These are phyloP conservation scores for Corythornis leucogaster DNA, from an alignment of 2,797 vertebrate genomes.

Conservation along the genomic window DNA sequence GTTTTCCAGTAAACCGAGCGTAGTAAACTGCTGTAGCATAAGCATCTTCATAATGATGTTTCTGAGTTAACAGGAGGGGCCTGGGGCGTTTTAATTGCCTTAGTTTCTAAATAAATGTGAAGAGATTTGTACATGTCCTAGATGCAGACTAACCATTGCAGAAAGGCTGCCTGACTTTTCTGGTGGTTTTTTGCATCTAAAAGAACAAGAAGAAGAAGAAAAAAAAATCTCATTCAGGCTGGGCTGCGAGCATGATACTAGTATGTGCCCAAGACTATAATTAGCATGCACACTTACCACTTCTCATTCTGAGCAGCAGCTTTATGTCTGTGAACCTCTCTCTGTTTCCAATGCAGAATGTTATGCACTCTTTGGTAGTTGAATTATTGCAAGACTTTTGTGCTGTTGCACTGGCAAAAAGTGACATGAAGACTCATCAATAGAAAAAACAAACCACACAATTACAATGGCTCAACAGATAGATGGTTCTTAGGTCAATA, in stretches of 20 bases:
- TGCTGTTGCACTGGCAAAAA: not conserved
- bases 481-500: not conserved
- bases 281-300: not conserved
- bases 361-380: not conserved
- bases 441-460: not conserved
- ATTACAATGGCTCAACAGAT: not conserved
- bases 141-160: conserved; percentile 1
- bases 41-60: conserved; percentile 46
- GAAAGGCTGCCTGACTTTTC: not conserved
- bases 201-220: not conserved
- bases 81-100: conserved; percentile 56
- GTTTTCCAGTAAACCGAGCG: conserved; percentile 34
- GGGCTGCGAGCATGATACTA: not conserved
- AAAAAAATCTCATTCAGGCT: not conserved
- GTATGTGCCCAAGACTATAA: not conserved
- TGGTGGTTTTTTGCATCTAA: not conserved
- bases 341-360: not conserved
- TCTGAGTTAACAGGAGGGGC: conserved; percentile 47
- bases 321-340: not conserved
- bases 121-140: conserved; percentile 2
- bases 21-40: conserved; percentile 27
- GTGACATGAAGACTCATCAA: not conserved
- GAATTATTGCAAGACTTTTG: not conserved
- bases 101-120: conserved; percentile 46
- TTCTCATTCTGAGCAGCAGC: not conserved